These are phyloP conservation scores for Scartelaos histophorus DNA, from an alignment of 2,113 vertebrate genomes.

Conservation along the genomic window DNA sequence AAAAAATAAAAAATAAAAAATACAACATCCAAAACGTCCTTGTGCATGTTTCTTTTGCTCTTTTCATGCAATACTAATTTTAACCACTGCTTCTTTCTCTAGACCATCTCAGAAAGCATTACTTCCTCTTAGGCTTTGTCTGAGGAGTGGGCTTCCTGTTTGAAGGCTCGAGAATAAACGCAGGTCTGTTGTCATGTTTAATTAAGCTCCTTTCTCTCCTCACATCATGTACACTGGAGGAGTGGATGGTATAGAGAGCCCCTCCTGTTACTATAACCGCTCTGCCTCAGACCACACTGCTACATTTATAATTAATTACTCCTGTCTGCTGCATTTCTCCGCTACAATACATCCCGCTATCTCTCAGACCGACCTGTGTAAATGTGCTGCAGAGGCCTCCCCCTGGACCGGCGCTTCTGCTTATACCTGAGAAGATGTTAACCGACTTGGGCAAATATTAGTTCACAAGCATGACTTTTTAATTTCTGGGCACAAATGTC, in stretches of 20 bases:
- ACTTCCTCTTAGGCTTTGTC: conserved; percentile 66
- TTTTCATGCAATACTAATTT: neutral
- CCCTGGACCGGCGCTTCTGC: conserved; percentile 32
- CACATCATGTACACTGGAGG: conserved; percentile 71
- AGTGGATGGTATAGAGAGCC: conserved; percentile 45
- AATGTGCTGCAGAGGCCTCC: conserved; percentile 30
- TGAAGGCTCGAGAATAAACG: conserved; percentile 60
- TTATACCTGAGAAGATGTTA: conserved; percentile 35
- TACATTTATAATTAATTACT: conserved; percentile 79
- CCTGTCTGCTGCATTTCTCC: conserved; percentile 68
- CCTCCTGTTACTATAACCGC: conserved; percentile 72
- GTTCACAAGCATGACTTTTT: conserved; percentile 15
- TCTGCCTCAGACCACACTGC: conserved; percentile 65
- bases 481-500: neutral
- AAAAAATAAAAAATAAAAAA: neutral
- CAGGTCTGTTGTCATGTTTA: conserved; percentile 66
- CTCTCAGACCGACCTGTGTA: conserved; percentile 44
- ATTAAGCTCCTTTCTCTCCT: conserved; percentile 66
- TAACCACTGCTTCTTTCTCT: conserved; percentile 30
- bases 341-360: conserved; percentile 51
- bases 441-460: conserved; percentile 36
- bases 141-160: conserved; percentile 44
- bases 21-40: neutral
- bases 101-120: conserved; percentile 18
- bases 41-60: neutral